Conservation (phyloP, 1,140 invertebrate species). For the Potamilus streckersoni region DNA sequence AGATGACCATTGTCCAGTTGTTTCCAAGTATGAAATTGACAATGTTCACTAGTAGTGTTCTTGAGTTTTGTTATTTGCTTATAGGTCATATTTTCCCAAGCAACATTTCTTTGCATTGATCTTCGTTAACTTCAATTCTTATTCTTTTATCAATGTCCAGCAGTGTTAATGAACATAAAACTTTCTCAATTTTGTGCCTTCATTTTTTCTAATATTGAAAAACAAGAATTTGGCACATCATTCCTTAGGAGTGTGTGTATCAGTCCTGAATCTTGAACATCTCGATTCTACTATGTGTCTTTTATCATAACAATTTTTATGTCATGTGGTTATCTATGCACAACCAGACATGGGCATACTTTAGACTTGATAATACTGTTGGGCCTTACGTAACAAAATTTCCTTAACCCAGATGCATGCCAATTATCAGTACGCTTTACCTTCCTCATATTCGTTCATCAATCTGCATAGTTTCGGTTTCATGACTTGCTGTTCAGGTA, state of each 20-base stretch:
- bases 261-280: not conserved
- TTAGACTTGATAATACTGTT: constrained; percentile 20
- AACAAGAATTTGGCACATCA: not conserved
- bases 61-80: not conserved
- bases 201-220: not conserved
- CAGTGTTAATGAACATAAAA: not conserved
- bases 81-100: not conserved
- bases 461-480: not conserved
- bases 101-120: not conserved
- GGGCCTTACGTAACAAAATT: constrained; percentile 9
- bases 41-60: not conserved
- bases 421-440: constrained; percentile 30
- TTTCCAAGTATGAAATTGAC: constrained; percentile 1
- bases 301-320: constrained; percentile 14
- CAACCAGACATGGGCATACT: constrained; percentile 22
- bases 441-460: constrained; percentile 24
- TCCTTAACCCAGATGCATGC: constrained; percentile 18
- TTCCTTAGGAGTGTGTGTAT: not conserved
- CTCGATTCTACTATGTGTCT: not conserved
- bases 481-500: not conserved
- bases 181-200: not conserved
- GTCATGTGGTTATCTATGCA: constrained; percentile 17
- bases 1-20: constrained; percentile 8
- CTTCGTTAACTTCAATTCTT: not conserved
- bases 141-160: not conserved